A percentile compares a stretch with the other conserved stretches of the same genome.
phyloP scores from a whole-genome alignment of 2,113 vertebrate genomes.

The Sphaerodactylus townsendi region DNA sequence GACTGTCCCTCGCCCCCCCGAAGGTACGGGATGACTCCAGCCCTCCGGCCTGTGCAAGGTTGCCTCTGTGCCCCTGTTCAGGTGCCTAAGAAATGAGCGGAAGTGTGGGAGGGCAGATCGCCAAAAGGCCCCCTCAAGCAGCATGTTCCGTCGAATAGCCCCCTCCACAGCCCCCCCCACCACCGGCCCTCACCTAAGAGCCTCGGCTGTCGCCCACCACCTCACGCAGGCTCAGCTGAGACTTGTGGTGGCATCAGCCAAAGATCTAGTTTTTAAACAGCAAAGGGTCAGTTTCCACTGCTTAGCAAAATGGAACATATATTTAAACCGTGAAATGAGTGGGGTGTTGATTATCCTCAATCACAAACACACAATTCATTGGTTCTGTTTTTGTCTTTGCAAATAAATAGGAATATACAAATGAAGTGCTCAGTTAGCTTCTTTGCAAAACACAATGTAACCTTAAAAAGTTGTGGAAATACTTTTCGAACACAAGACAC shows the following conservation, averaged over 20 bases:
- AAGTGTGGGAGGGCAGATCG: background rate
- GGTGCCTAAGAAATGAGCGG: background rate
- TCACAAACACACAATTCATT: background rate
- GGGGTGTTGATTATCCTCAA: background rate
- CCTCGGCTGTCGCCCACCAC: slow-evolving; percentile 96
- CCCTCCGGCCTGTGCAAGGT: background rate
- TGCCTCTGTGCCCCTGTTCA: background rate
- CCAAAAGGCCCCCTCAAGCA: background rate
- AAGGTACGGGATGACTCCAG: background rate
- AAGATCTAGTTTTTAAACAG: slow-evolving; percentile 82
- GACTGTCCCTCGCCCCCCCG: background rate
- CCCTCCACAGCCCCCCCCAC: rapidly evolving
- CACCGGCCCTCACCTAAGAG: slow-evolving; percentile 81
- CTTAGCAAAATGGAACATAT: background rate
- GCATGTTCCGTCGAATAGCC: too few species aligned
- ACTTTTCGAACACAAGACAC: background rate
- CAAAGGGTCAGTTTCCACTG: background rate
- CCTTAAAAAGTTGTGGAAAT: background rate
- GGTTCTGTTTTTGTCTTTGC: background rate
- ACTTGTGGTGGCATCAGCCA: slow-evolving; percentile 97
- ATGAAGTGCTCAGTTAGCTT: background rate
- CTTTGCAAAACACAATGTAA: background rate
- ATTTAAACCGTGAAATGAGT: background rate
- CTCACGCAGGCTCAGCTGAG: slow-evolving; percentile 96
- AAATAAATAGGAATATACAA: background rate